Base-by-base conservation (phyloP, 2,888 invertebrate genomes). In the Epinotia brunnichana region DNA sequence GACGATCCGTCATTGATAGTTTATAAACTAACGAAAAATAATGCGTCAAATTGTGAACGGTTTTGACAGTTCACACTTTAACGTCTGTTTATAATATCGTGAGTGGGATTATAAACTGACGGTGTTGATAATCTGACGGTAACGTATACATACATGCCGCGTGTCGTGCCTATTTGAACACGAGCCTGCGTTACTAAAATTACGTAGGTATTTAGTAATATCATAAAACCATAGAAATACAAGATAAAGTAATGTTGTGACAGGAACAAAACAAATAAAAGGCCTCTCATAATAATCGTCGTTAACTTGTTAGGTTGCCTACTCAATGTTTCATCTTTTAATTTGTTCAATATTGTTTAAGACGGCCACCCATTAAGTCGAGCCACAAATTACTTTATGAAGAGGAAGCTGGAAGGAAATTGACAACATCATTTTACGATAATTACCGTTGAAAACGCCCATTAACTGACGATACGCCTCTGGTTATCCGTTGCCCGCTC, bases 341-440 rank as follows among this genome's bases (percentile, higher is more conserved):
- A 73, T 73, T 73, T 73, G 62, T 57, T 73, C 73, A 69, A 69
- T 73, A 73, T 73, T 73, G 73, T 73, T 69, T 69, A 61, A 72
- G 63, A 35, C 71, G 81, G 80, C 82, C 82, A 81, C 82, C 85
- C 80, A 77, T 80, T 74, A 76, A 76, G 76, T 66, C 73, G 77
- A 74, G 74, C 76, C 75, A 76, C 77, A 78, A 81, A 80, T 79
- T 82, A 81, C 79, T 80, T 78, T 81, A 83, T 82, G 77, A 79
- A 79, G 77, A 77, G 75, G 74, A 79, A 73, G 73, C 73, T 73
- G 69, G 73, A 63, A 75, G 77, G 75, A 79, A 81, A 79, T 83
- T 83, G 83, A 83, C 83, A 83, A 83, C 80, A 82, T 84, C 78
- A 82, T 85, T 88, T 87, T 82, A 85, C 83, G 85, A 86, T 88